Base-by-base conservation (phyloP, 2,888 invertebrate species). In the Suillia variegata region DNA sequence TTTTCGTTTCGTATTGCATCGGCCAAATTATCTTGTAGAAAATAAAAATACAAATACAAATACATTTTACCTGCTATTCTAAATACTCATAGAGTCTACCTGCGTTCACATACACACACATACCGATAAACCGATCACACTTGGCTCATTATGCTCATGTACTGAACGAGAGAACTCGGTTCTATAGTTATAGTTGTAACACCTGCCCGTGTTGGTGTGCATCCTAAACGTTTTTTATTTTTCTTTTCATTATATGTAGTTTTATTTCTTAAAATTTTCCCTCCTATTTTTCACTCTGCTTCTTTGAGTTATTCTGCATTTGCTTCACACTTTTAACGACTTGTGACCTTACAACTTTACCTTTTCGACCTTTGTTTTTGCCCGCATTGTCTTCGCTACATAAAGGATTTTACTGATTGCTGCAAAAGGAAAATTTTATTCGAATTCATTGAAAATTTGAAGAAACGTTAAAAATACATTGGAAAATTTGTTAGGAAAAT, bases 41-140 rank as follows among this genome's bases (percentile, higher is more conserved):
- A 61, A 58, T 56, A 70, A 73, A 77, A 77, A 26, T 26, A 77
- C 77, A 75, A 75, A 76, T 75, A 75, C 70, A 71, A 71, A 73
- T 70, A 71, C 68, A 63, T 51, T 66, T 68, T 72, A 74, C 75
- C 75, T 72, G 75, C 58, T 53, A 42, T 17, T 20, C 17, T 56
- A 54, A 45, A 33, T 49, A 63, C 49, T 47, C 53, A 33, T 21
- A 33, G n/a, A 34, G 55, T 62, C 57, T 72, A 75, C 71, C 75
- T 69, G 69, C 8, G 13, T 21, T 24, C n/a, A 57, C 22, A 55
- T 33, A 45, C 26, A 52, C 47, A 48, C 22, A 38, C 56, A 48
- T 50, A 42, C n/a, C 6, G 6, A 26, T 42, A n/a, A 33, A 13
- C 13, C 33, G n/a, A n/a, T n/a, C n/a, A n/a, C n/a, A n/a, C n/a